A percentile compares a stretch with the other conserved stretches of the same genome.
These are phyloP conservation scores for Siniperca undulata DNA, from an alignment of 2,797 vertebrate species.

Conservation along the genomic window DNA sequence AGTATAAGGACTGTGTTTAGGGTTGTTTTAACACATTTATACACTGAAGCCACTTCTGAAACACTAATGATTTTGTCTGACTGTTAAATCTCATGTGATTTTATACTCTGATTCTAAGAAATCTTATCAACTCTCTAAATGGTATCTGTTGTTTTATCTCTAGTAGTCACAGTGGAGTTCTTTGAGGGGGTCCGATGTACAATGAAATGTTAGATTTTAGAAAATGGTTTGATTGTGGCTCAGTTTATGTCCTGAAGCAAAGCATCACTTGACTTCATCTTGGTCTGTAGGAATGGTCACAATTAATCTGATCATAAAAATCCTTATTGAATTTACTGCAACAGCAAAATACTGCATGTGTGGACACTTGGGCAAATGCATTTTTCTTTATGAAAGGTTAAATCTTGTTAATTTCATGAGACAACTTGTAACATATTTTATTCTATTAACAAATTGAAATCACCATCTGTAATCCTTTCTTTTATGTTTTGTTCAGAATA, in stretches of 20 bases:
- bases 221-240: constrained; percentile 50
- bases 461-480: background rate
- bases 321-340: background rate
- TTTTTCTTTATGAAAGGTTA: background rate
- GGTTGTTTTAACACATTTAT: background rate
- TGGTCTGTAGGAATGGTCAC: constrained; percentile 7
- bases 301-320: constrained; percentile 8
- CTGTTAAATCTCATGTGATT: constrained; percentile 57
- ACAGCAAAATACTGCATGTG: background rate
- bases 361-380: background rate
- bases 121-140: constrained; percentile 42
- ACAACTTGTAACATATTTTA: background rate
- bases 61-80: background rate
- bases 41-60: background rate
- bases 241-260: constrained; percentile 37
- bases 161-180: constrained; percentile 48
- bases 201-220: constrained; percentile 26
- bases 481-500: background rate
- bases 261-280: constrained; percentile 72
- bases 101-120: constrained; percentile 22
- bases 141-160: constrained; percentile 47
- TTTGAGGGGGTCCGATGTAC: constrained; percentile 39
- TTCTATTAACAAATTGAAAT: background rate
- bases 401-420: background rate
- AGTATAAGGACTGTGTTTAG: background rate